phyloP scores from a whole-genome alignment of 2,888 invertebrate species.

The Lathronympha strigana region DNA sequence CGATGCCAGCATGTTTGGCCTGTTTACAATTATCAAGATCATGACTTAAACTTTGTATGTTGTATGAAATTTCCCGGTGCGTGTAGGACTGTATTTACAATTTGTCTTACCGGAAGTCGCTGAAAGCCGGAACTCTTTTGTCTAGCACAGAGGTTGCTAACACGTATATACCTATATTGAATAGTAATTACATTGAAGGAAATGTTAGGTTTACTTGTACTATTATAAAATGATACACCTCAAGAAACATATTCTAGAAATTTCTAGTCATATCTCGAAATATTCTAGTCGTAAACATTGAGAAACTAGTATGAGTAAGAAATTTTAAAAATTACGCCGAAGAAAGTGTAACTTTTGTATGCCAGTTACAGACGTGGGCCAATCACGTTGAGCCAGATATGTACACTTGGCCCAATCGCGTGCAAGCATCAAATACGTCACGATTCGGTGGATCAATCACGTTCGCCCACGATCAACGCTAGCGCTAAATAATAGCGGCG shows the following conservation, averaged over 20 bases:
- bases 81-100: too few species aligned
- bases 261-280: not conserved
- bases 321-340: slow-evolving; percentile 68
- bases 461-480: slow-evolving; percentile 84
- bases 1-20: too few species aligned
- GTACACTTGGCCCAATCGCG: slow-evolving; percentile 74
- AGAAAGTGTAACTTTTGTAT: slow-evolving; percentile 51
- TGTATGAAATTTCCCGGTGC: too few species aligned
- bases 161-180: too few species aligned
- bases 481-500: slow-evolving; percentile 82
- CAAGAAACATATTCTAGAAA: not conserved
- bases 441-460: slow-evolving; percentile 77
- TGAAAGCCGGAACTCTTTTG: too few species aligned
- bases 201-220: not conserved
- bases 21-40: too few species aligned
- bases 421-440: slow-evolving; percentile 69
- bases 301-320: slow-evolving; percentile 29
- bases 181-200: not conserved
- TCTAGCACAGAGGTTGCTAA: too few species aligned
- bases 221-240: not conserved
- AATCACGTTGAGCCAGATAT: slow-evolving; percentile 85
- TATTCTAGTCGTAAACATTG: not conserved
- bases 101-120: too few species aligned
- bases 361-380: slow-evolving; percentile 87
- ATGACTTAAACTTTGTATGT: too few species aligned